A percentile compares a stretch with the other conserved stretches of the same genome.
Conservation (phyloP, 2,797 vertebrate genomes). For the Chloroceryle inda region DNA sequence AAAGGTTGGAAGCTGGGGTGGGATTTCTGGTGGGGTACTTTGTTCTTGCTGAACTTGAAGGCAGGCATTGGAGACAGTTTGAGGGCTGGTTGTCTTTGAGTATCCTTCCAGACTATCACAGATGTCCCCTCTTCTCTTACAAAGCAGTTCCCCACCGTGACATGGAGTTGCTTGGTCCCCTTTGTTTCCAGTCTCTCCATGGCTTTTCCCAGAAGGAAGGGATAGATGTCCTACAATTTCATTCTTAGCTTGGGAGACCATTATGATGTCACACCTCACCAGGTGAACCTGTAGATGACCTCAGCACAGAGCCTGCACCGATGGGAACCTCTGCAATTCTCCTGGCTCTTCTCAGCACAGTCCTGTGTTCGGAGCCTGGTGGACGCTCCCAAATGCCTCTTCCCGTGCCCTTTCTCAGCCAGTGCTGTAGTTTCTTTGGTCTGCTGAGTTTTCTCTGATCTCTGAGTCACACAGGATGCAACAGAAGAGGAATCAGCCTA, state of each 20-base stretch:
- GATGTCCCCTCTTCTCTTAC: rapidly evolving
- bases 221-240: background rate
- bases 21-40: background rate
- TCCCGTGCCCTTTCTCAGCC: background rate
- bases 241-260: background rate
- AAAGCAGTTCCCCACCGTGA: rapidly evolving
- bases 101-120: background rate
- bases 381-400: background rate
- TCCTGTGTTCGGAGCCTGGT: background rate
- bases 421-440: background rate
- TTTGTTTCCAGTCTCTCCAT: background rate
- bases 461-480: constrained; percentile 33
- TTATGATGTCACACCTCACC: background rate
- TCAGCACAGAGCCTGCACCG: rapidly evolving
- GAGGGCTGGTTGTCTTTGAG: background rate
- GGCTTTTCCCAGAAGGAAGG: background rate
- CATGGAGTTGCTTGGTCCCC: background rate
- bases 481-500: background rate
- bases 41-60: background rate
- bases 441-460: constrained; percentile 9
- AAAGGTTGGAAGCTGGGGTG: background rate
- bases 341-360: background rate
- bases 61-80: background rate
- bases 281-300: background rate
- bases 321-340: background rate